Conservation (phyloP, 1,140 invertebrate genomes). For the Aradophagus sp. region DNA sequence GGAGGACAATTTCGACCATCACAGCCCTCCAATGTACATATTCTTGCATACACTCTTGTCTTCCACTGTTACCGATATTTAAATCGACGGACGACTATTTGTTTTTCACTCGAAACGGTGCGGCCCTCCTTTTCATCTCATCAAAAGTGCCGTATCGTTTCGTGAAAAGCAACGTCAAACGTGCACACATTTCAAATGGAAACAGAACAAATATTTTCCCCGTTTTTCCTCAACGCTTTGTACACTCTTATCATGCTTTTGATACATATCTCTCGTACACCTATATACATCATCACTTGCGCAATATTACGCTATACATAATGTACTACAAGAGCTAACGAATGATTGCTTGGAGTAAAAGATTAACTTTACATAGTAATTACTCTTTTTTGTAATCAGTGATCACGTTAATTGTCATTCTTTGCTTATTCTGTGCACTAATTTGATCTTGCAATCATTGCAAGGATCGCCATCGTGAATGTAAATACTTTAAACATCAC, state of each 20-base stretch:
- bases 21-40: slow-evolving; percentile 69
- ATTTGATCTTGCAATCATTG: slow-evolving; percentile 32
- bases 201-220: slow-evolving; percentile 31
- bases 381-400: slow-evolving; percentile 25
- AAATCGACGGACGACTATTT: slow-evolving; percentile 9
- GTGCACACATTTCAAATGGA: slow-evolving; percentile 6
- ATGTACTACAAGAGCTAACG: slow-evolving; percentile 55
- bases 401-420: slow-evolving; percentile 41
- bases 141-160: slow-evolving; percentile 14
- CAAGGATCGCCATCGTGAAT: slow-evolving; percentile 2
- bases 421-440: slow-evolving; percentile 43
- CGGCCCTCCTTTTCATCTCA: not conserved
- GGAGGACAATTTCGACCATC: slow-evolving; percentile 58
- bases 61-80: slow-evolving; percentile 6
- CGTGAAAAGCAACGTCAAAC: slow-evolving; percentile 20
- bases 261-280: slow-evolving; percentile 45
- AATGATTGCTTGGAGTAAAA: slow-evolving; percentile 59
- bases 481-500: slow-evolving; percentile 5
- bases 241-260: slow-evolving; percentile 62
- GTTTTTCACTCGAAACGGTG: slow-evolving; percentile 15
- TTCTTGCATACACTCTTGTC: slow-evolving; percentile 30
- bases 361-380: slow-evolving; percentile 48
- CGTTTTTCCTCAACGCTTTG: slow-evolving; percentile 58
- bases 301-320: slow-evolving; percentile 31
- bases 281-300: slow-evolving; percentile 32